These are phyloP conservation scores for Grammomys dolichurus DNA, from an alignment of 2,113 vertebrate genomes.

Conservation along the genomic window DNA sequence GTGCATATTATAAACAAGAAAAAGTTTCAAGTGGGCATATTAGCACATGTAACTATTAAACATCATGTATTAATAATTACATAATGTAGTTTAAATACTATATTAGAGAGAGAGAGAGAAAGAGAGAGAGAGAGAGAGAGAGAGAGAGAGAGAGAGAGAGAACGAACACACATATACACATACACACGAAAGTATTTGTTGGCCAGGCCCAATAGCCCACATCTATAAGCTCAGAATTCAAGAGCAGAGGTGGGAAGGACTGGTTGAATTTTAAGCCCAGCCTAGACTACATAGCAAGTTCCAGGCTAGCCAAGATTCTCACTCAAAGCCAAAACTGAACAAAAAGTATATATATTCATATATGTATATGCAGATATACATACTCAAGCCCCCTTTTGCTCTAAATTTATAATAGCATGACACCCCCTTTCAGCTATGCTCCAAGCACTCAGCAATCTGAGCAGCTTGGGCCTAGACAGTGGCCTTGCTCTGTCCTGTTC, in stretches of 20 bases:
- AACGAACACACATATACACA: background rate
- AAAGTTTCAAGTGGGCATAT: rapidly evolving
- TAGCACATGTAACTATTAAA: background rate
- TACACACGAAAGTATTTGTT: background rate
- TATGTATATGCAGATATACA: background rate
- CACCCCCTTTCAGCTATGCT: background rate
- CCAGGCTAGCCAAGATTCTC: background rate
- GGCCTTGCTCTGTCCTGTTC: background rate
- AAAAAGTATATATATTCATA: background rate
- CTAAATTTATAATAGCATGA: background rate
- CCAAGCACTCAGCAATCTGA: background rate
- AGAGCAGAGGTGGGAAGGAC: background rate
- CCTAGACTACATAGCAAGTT: background rate
- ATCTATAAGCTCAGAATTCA: background rate
- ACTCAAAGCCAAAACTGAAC: background rate
- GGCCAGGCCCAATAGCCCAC: background rate
- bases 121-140: no score
- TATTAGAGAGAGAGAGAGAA: background rate
- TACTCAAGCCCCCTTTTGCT: background rate
- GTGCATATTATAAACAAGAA: background rate
- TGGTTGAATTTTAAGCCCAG: background rate
- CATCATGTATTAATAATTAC: background rate
- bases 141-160: no score
- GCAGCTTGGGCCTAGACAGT: background rate
- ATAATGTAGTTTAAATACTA: background rate